Percentiles rank a stretch among this genome's conserved stretches.
Evolutionary conservation across 2,888 invertebrate genomes (phyloP).

Genomic region (Lepetodrilus schrolli): DNA sequence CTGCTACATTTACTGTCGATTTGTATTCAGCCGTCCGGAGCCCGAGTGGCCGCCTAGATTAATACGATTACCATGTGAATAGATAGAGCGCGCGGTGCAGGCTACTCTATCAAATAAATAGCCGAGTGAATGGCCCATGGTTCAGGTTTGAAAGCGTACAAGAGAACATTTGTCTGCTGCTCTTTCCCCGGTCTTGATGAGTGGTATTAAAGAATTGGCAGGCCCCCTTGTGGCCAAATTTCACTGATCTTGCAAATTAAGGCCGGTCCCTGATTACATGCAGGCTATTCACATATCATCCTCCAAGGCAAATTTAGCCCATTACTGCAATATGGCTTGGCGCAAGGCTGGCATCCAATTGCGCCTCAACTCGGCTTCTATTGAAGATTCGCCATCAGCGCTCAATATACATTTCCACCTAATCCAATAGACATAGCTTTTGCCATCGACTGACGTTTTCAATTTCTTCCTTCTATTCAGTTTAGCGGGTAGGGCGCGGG

Average conservation of each 20-base stretch:
- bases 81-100: conserved; percentile 33
- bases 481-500: conserved; percentile 11
- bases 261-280: conserved; percentile 33
- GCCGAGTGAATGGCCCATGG: conserved; percentile 35
- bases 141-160: conserved; percentile 32
- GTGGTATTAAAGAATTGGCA: conserved; percentile 46
- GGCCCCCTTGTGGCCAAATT: conserved; percentile 38
- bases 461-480: conserved; percentile 32
- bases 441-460: conserved; percentile 26
- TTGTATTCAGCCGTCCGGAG: conserved; percentile 43
- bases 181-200: conserved; percentile 34
- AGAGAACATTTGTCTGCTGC: conserved; percentile 36
- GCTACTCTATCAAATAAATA: conserved; percentile 43
- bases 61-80: conserved; percentile 49
- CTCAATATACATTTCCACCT: conserved; percentile 28
- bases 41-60: conserved; percentile 42
- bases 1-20: conserved; percentile 53
- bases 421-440: conserved; percentile 33
- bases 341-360: conserved; percentile 30
- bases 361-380: conserved; percentile 23
- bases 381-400: conserved; percentile 30
- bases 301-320: conserved; percentile 32
- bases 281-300: conserved; percentile 16
- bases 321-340: conserved; percentile 34
- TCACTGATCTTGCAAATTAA: conserved; percentile 44